Conservation (phyloP, 2,113 vertebrate genomes). For the Sorex araneus region DNA sequence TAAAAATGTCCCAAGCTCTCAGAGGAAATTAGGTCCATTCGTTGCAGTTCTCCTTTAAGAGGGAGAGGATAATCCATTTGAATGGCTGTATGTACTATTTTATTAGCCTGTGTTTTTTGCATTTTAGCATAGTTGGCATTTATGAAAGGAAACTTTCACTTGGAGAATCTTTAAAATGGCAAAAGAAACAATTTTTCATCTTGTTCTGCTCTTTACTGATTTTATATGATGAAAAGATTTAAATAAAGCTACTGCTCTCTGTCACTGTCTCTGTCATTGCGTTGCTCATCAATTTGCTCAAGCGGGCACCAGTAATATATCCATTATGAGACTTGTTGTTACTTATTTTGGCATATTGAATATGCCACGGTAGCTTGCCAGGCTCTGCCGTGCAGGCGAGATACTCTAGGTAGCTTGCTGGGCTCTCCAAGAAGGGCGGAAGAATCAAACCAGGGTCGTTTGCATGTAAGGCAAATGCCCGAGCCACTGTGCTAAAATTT, state of each 20-base stretch:
- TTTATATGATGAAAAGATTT: slow-evolving; percentile 73
- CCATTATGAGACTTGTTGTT: too few relatives aligned
- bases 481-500: too few relatives aligned
- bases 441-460: too few relatives aligned
- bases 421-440: too few relatives aligned
- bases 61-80: slow-evolving; percentile 79
- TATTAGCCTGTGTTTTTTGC: slow-evolving; percentile 72
- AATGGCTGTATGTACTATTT: slow-evolving; percentile 70
- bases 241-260: slow-evolving; percentile 70
- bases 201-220: slow-evolving; percentile 40
- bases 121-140: slow-evolving; percentile 81
- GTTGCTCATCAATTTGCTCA: too few relatives aligned
- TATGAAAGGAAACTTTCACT: slow-evolving; percentile 72
- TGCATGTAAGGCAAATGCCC: too few relatives aligned
- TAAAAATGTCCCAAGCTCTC: slow-evolving; percentile 74
- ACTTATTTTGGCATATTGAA: too few relatives aligned
- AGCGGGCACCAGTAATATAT: too few relatives aligned
- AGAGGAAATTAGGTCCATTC: slow-evolving; percentile 85
- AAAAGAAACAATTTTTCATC: slow-evolving; percentile 74
- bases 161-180: slow-evolving; percentile 66
- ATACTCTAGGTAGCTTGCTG: too few relatives aligned
- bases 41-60: slow-evolving; percentile 80
- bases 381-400: too few relatives aligned
- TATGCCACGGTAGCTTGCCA: too few relatives aligned
- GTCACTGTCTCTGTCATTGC: too few relatives aligned